phyloP scores from a whole-genome alignment of 2,113 vertebrate species.

The Felis chaus region DNA sequence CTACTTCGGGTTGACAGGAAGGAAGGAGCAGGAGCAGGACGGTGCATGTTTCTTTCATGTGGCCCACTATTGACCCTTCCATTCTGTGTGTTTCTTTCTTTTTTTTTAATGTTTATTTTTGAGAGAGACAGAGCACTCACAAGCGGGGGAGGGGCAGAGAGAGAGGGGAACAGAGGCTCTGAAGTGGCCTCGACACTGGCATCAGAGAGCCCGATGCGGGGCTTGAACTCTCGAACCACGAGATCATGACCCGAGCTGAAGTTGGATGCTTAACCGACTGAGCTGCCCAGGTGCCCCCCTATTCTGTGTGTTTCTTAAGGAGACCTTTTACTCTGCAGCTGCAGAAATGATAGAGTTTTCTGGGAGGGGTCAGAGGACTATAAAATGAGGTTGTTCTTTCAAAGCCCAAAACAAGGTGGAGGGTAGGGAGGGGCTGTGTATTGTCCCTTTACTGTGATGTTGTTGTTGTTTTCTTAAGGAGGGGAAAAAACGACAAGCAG shows the following conservation, averaged over 20 bases:
- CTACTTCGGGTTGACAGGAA: not conserved
- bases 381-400: not conserved
- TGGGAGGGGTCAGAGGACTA: not conserved
- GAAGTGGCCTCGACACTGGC: no score
- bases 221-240: not conserved
- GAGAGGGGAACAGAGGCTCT: not conserved
- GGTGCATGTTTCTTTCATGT: accelerated
- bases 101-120: not conserved
- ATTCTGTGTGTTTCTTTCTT: not conserved
- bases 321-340: not conserved
- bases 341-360: not conserved
- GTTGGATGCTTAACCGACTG: not conserved
- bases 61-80: not conserved
- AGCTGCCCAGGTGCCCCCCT: no score
- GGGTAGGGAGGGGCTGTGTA: not conserved
- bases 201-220: not conserved
- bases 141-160: not conserved
- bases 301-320: not conserved
- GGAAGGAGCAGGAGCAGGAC: not conserved
- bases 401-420: not conserved
- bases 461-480: no score
- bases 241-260: not conserved
- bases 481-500: no score
- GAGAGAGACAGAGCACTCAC: not conserved
- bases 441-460: not conserved